Base-by-base conservation (phyloP, 1,140 invertebrate genomes). In the Scaptomyza pallida region DNA sequence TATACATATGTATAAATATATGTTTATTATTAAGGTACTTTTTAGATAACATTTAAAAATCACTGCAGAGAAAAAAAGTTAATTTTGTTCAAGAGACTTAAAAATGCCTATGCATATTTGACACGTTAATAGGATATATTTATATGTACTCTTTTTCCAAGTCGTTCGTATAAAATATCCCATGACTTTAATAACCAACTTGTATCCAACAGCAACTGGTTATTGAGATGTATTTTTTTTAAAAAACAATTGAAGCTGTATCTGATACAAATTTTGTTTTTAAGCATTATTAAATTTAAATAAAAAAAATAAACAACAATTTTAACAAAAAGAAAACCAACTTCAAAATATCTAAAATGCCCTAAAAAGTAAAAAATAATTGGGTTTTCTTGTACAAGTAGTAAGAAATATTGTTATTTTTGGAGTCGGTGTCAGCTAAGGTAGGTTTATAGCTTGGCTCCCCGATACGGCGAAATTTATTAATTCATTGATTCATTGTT, bases 41-140 rank as follows among this genome's bases (percentile, higher is more conserved):
- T 33, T 33, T 44, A 57, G 21, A 51, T 23, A 35, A 33, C 4
- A 57, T 33, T 43, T n/a, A 69, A 47, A 51, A 59, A 44, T 54
- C 75, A 67, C 67, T 52, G 41, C 26, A 78, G 41, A 78, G 41
- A 73, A 78, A 61, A 59, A 61, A 55, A 59, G 21, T 45, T 48
- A 47, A 50, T 82, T 83, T 70, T 82, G 60, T 68, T 79, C 75
- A 47, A 70, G 77, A 70, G 57, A 62, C 70, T 82, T 55, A 60
- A 73, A 23, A 48, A 50, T 50, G 48, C 26, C 16, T 15, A 5
- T 48, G 41, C 52, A 30, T n/a, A n/a, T n/a, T 48, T 23, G 50
- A 68, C 40, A 68, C 37, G 47, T 68, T 52, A 35, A 48, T 60
- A 60, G 5, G 3, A 50, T 30, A 44, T 9, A 61, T 52, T 76